Evolutionary conservation across 2,797 vertebrate species (phyloP), one percentile per base, ranked within the genome.

Genomic region (Octomys mimax): DNA sequence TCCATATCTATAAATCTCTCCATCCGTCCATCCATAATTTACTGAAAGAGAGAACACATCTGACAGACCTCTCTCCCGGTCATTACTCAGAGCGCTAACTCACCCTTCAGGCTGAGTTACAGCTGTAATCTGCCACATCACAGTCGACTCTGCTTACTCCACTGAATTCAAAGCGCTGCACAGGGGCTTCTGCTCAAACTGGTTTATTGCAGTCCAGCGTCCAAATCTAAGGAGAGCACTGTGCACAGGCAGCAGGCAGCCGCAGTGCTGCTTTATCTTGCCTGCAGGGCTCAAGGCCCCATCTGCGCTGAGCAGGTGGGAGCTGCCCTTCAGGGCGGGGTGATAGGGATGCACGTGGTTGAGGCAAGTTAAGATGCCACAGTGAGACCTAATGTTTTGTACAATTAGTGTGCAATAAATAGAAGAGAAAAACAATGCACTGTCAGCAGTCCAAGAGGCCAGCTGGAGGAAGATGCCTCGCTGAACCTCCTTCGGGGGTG

Each of bases 11-110:
- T 16, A 75, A 26, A 31, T 31, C 81, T 31, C 59, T 61, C 59
- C 22, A 33, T 10, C 24, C 42, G 22, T 62, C 61, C 31, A 46
- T 31, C 4, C 11, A 31, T 21, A n/a, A 73, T 52, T 13, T 24
- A 54, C 6, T 31, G 11, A 49, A n/a, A 0, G 6, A 24, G 21
- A 36, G 4, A 24, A 36, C 7, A 0, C 26, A 12, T 33, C 62
- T 84, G 52, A 33, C 14, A 21, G 62, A 36, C 68, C 54, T 68
- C 81, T 54, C 13, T 1, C 59, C 79, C 82, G 75, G 68, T 87
- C 90, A 33, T 78, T 77, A 33, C 52, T 36, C 66, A 46, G 79
- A 85, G 81, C 86, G 54, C 49, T 31, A 19, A 28, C 6, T 54
- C 59, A 39, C 39, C 66, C 59, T 68, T n/a, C 18, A 59, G 14